Conservation (phyloP, 2,113 vertebrate genomes). For the Zapornia atra region DNA sequence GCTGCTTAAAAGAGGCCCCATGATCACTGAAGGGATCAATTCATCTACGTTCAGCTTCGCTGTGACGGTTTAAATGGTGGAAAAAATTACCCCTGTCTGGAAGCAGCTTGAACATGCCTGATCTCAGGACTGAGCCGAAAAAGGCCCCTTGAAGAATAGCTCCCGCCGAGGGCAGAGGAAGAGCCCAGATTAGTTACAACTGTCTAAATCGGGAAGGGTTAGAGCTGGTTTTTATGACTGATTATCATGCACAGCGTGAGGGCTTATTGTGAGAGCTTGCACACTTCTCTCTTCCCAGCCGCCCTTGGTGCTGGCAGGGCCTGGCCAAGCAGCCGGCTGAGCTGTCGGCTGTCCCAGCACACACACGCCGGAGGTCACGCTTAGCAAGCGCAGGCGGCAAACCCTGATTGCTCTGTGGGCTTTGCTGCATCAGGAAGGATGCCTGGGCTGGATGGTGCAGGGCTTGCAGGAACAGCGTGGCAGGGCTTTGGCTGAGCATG, state of each 20-base stretch:
- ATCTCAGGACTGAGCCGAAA: neutral
- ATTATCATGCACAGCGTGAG: neutral
- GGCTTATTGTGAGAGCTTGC: neutral
- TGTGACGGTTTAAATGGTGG: neutral
- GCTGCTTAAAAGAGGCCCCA: neutral
- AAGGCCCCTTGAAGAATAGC: neutral
- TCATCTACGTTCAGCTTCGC: neutral
- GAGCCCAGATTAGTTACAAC: neutral
- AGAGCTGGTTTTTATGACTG: neutral
- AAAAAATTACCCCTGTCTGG: neutral
- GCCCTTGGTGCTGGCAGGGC: neutral
- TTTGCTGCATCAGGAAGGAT: neutral
- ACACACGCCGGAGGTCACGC: fast-evolving
- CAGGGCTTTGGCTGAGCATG: no score
- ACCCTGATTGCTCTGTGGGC: neutral
- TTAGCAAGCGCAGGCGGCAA: neutral
- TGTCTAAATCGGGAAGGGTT: neutral
- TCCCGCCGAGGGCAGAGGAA: neutral
- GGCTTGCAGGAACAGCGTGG: fast-evolving
- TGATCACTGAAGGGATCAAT: neutral
- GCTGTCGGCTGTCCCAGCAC: neutral
- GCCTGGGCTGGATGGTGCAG: neutral
- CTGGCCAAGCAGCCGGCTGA: neutral
- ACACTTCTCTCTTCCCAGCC: neutral
- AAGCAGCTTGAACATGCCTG: neutral